These are phyloP conservation scores for Pituophis catenifer DNA, from an alignment of 2,113 vertebrate species.

Conservation along the genomic window DNA sequence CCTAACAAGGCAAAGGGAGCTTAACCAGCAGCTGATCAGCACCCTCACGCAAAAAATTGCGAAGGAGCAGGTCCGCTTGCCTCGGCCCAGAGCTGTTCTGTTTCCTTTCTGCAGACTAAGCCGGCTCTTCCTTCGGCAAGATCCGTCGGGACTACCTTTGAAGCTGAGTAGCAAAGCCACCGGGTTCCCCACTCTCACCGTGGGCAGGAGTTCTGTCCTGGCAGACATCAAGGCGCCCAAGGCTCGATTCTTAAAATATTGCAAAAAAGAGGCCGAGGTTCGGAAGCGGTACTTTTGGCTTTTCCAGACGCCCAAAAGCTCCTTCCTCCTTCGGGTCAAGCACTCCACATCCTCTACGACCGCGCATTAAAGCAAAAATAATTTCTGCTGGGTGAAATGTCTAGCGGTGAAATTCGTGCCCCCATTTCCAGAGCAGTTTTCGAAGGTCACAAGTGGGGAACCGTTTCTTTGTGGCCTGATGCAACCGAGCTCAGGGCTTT, in stretches of 20 bases:
- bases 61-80: not conserved
- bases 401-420: not conserved
- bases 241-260: not conserved
- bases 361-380: not conserved
- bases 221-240: not conserved
- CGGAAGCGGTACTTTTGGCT: not conserved
- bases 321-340: not conserved
- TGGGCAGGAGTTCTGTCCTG: not conserved
- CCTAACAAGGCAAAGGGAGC: not conserved
- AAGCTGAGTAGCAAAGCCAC: not conserved
- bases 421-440: not conserved
- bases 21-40: not conserved
- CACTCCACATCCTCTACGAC: not conserved
- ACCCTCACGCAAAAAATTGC: not conserved
- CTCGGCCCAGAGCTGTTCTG: not conserved
- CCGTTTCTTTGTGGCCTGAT: not conserved
- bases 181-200: not conserved
- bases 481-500: not conserved
- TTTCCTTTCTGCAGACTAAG: not conserved
- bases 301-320: not conserved
- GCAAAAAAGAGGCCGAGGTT: not conserved
- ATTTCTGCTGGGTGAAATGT: not conserved
- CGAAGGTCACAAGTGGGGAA: not conserved
- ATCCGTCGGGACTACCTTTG: not conserved
- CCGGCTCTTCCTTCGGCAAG: not conserved